A percentile compares a stretch with the other conserved stretches of the same genome.
Evolutionary conservation across 2,113 vertebrate genomes (phyloP).

Genomic region (Cryptotis parvus): DNA sequence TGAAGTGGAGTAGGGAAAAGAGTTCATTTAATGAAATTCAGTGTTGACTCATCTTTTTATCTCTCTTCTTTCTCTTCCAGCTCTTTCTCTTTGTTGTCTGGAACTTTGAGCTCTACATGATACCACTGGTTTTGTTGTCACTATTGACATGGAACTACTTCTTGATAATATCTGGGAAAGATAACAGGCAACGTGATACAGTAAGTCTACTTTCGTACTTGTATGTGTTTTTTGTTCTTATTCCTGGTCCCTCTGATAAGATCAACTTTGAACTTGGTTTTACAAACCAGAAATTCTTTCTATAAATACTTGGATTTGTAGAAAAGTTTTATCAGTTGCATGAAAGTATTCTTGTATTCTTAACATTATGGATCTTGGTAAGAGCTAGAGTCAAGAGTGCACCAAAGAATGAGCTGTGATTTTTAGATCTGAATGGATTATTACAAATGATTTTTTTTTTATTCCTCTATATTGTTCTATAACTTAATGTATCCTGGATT

Average conservation of each 20-base stretch:
- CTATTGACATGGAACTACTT: slow-evolving; percentile 97
- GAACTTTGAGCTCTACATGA: slow-evolving; percentile 99
- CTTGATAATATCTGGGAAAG: slow-evolving; percentile 95
- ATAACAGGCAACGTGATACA: slow-evolving; percentile 93
- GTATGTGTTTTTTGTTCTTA: slow-evolving; percentile 45
- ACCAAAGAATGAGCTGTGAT: not conserved
- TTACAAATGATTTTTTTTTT: slow-evolving; percentile 39
- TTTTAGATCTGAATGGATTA: not conserved
- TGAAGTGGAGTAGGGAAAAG: slow-evolving; percentile 28
- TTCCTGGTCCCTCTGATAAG: slow-evolving; percentile 34
- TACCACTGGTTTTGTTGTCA: slow-evolving; percentile 94
- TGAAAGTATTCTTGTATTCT: slow-evolving; percentile 64
- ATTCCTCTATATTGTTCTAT: not conserved
- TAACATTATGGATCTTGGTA: slow-evolving; percentile 49
- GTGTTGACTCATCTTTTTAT: slow-evolving; percentile 61
- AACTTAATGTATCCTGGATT: slow-evolving; percentile 7
- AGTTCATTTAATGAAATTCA: slow-evolving; percentile 69
- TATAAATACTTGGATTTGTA: slow-evolving; percentile 45
- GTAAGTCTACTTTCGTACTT: slow-evolving; percentile 89
- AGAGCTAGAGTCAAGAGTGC: slow-evolving; percentile 50
- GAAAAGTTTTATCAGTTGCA: slow-evolving; percentile 62
- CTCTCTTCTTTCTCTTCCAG: slow-evolving; percentile 85
- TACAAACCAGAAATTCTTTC: slow-evolving; percentile 63
- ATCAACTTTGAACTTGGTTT: slow-evolving; percentile 68
- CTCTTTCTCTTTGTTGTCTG: slow-evolving; percentile 96